phyloP scores from a whole-genome alignment of 1,140 invertebrate genomes.

The Sitodiplosis mosellana region DNA sequence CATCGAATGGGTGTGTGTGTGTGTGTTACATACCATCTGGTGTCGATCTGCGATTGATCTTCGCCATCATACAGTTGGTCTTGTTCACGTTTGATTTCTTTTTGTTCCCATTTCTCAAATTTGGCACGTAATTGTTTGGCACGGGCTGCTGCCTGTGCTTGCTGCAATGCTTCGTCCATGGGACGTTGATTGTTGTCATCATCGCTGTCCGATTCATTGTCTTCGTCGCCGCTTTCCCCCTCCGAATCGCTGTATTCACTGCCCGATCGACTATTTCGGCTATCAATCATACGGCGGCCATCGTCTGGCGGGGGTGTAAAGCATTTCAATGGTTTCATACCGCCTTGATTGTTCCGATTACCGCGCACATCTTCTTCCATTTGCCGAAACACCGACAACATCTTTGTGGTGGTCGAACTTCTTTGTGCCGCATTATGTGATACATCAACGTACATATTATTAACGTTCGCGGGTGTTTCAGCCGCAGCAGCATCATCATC shows the following conservation, averaged over 20 bases:
- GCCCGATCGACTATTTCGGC: constrained; percentile 31
- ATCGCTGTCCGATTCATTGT: constrained; percentile 39
- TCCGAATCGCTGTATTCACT: constrained; percentile 27
- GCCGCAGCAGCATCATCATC: background rate
- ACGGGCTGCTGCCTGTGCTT: constrained; percentile 59
- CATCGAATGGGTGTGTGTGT: constrained; percentile 11
- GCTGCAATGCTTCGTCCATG: constrained; percentile 32
- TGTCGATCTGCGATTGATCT: constrained; percentile 48
- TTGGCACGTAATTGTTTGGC: constrained; percentile 75
- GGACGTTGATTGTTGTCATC: constrained; percentile 32
- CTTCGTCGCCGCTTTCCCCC: constrained; percentile 26
- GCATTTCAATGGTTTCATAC: constrained; percentile 63
- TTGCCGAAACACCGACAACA: constrained; percentile 71
- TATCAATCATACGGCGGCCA: constrained; percentile 29
- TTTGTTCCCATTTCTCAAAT: constrained; percentile 78
- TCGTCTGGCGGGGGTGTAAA: constrained; percentile 76
- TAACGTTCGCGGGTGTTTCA: background rate
- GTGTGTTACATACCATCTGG: constrained; percentile 27
- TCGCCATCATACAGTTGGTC: constrained; percentile 29
- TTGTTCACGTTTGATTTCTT: constrained; percentile 37
- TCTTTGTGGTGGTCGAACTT: constrained; percentile 60
- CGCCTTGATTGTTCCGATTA: constrained; percentile 33
- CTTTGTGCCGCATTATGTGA: constrained; percentile 30
- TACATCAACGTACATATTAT: background rate
- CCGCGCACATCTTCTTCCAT: constrained; percentile 53